Percentiles rank a stretch among this genome's conserved stretches.
Evolutionary conservation across 2,113 vertebrate species (phyloP).

Genomic region (Cyprinodon tularosa): DNA sequence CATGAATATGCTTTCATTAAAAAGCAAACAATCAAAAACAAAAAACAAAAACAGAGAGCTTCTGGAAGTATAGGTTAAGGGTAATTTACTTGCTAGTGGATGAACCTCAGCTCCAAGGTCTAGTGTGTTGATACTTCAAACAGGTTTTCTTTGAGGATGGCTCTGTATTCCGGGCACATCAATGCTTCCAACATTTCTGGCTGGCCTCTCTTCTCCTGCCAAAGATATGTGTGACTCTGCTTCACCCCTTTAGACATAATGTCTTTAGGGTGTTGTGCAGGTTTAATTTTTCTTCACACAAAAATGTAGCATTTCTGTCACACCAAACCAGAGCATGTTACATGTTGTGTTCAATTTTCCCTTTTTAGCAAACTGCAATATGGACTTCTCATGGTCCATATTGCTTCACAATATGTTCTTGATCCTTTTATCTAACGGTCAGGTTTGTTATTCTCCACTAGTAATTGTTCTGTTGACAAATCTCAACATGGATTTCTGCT

Average conservation of each 20-base stretch:
- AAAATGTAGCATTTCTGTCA: background rate
- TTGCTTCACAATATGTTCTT: too few species aligned
- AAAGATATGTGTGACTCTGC: background rate
- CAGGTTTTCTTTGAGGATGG: background rate
- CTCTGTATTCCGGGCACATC: background rate
- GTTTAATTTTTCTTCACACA: background rate
- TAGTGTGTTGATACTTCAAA: background rate
- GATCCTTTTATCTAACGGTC: too few species aligned
- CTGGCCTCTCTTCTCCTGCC: background rate
- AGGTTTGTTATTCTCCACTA: too few species aligned
- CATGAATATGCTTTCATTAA: too few species aligned
- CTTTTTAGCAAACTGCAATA: too few species aligned
- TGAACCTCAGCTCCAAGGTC: background rate
- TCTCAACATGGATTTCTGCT: too few species aligned
- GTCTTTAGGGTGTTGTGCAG: background rate
- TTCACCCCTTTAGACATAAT: background rate
- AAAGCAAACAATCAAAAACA: too few species aligned
- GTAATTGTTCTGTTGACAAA: too few species aligned
- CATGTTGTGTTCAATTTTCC: too few species aligned
- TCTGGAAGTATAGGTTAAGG: background rate
- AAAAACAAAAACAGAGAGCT: too few species aligned
- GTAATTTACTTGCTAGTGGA: background rate
- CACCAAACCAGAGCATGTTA: background rate
- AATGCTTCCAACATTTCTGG: background rate
- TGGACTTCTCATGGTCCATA: too few species aligned